Percentiles rank a stretch among this genome's conserved stretches.
phyloP scores from a whole-genome alignment of 2,888 invertebrate genomes.

The Boloria euphrosyne region DNA sequence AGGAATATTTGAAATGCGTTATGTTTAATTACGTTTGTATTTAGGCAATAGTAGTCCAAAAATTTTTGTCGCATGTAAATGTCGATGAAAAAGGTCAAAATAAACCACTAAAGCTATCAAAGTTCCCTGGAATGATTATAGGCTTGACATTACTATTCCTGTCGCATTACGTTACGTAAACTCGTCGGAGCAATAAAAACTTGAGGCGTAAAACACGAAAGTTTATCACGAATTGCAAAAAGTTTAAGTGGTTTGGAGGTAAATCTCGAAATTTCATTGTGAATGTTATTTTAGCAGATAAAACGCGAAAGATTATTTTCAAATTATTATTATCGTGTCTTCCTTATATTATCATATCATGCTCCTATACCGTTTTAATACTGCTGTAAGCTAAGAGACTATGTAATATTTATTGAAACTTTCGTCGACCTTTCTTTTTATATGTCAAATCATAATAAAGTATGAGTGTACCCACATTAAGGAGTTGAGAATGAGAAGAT shows the following conservation, averaged over 20 bases:
- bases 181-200: slow-evolving; percentile 45
- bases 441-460: no score
- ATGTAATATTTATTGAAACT: no score
- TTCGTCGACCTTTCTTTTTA: no score
- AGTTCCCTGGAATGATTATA: slow-evolving; percentile 37
- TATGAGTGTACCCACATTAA: no score
- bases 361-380: neutral
- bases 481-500: no score
- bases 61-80: slow-evolving; percentile 2
- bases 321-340: slow-evolving; percentile 15
- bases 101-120: slow-evolving; percentile 38
- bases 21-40: neutral
- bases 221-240: slow-evolving; percentile 48
- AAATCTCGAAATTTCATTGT: slow-evolving; percentile 46
- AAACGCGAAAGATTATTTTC: slow-evolving; percentile 23
- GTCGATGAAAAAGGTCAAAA: slow-evolving; percentile 26
- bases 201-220: slow-evolving; percentile 48
- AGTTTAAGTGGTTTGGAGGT: slow-evolving; percentile 47
- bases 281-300: slow-evolving; percentile 32
- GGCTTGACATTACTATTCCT: slow-evolving; percentile 40
- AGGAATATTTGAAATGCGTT: no score
- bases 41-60: neutral
- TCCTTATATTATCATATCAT: slow-evolving; percentile 2
- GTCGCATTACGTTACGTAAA: slow-evolving; percentile 45
- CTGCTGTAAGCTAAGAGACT: no score